phyloP scores from a whole-genome alignment of 2,888 invertebrate genomes.

The Noctua janthina region DNA sequence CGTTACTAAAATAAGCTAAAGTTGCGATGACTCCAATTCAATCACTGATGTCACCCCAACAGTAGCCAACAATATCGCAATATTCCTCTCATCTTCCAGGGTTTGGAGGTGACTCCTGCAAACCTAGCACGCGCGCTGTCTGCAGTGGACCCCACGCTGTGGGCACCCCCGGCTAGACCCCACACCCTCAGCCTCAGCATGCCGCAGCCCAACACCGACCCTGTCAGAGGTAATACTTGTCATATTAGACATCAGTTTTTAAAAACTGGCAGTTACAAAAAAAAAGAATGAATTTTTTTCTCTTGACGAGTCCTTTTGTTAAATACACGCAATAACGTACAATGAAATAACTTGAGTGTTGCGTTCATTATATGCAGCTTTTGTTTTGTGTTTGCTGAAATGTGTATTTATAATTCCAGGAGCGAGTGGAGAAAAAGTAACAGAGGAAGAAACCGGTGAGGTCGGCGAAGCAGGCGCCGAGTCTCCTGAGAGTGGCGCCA shows the following conservation, averaged over 20 bases:
- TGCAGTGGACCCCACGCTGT: constrained; percentile 92
- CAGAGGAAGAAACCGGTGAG: constrained; percentile 87
- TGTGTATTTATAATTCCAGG: constrained; percentile 72
- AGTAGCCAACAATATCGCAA: neutral
- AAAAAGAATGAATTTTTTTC: no score
- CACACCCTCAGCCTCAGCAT: constrained; percentile 93
- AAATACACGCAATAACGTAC: neutral
- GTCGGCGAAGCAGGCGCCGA: constrained; percentile 93
- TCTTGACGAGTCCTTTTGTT: no score
- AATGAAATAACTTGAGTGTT: neutral
- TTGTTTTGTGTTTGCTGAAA: neutral
- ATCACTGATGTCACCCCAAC: neutral
- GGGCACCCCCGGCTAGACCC: constrained; percentile 93
- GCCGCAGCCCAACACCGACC: constrained; percentile 87
- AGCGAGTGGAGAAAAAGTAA: constrained; percentile 79
- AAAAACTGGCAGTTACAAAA: no score
- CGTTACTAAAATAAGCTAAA: neutral
- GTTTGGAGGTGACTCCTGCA: constrained; percentile 91
- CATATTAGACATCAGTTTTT: no score
- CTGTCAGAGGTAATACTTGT: constrained; percentile 75
- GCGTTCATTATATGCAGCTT: neutral
- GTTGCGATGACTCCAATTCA: neutral
- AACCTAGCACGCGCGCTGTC: constrained; percentile 91
- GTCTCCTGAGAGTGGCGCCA: constrained; percentile 94
- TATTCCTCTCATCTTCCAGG: constrained; percentile 74